phyloP scores from a whole-genome alignment of 2,797 vertebrate genomes.

The Rhinella marina region DNA sequence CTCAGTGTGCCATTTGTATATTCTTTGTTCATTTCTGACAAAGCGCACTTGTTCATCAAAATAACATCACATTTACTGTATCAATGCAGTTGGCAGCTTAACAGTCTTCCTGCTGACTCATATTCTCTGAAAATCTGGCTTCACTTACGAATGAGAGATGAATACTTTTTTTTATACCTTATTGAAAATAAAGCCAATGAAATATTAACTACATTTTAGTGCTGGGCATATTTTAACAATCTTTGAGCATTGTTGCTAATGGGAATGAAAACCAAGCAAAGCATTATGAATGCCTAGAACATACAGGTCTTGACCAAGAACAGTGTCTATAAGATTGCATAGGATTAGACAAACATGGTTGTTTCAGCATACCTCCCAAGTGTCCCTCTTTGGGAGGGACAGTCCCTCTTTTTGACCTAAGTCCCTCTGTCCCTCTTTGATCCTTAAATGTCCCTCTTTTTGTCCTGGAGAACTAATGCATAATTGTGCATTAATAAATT shows the following conservation, averaged over 20 bases:
- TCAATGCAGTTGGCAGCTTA: conserved; percentile 35
- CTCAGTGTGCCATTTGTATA: background rate
- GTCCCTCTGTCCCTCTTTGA: too few relatives aligned
- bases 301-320: background rate
- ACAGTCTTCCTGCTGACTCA: conserved; percentile 54
- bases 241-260: conserved; percentile 16
- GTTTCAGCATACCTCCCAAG: too few relatives aligned
- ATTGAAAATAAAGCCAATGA: conserved; percentile 9
- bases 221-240: conserved; percentile 23
- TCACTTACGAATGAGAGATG: conserved; percentile 20
- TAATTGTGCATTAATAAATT: too few relatives aligned
- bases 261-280: conserved; percentile 13
- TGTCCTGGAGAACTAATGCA: too few relatives aligned
- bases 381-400: too few relatives aligned
- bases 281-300: background rate
- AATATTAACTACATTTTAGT: conserved; percentile 29
- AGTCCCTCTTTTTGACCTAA: too few relatives aligned
- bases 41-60: conserved; percentile 28
- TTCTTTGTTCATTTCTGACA: conserved; percentile 15
- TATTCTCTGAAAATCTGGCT: conserved; percentile 52
- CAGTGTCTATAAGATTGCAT: background rate
- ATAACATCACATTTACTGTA: conserved; percentile 47
- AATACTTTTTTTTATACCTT: conserved; percentile 38
- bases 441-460: too few relatives aligned
- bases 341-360: background rate